Base-by-base conservation (phyloP, 2,888 invertebrate species). In the Hetaerina titia region DNA sequence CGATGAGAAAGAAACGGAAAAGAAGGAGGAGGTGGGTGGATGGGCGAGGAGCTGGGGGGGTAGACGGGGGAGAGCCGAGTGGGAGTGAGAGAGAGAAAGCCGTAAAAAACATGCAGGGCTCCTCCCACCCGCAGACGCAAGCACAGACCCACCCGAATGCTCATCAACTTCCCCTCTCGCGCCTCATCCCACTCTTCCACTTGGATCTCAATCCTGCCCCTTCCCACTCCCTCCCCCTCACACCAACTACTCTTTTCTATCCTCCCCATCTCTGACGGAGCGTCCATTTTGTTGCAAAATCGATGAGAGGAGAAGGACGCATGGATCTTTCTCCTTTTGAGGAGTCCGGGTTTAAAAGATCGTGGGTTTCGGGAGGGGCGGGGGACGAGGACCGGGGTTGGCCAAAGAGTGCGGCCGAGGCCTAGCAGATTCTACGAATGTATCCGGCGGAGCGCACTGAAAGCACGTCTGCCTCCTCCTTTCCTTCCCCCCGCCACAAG, bases 201-300 rank as follows among this genome's bases (percentile, higher is more conserved):
- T 56, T 6, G n/a, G 69, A 22, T 69, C 88, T 88, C 8, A 11
- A 0, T 7, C 57, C 58, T 7, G 2, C 69, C 69, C 56, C 11
- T 81, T 31, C 81, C 1, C 5, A 6, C 89, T 0, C 89, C n/a
- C 7, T n/a, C 88, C 45, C 15, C 56, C 13, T 88, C 56, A 19
- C 19, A 0, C 88, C 19, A 45, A 45, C 45, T 56, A 11, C 88
- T 45, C 45, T 31, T 45, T 45, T 45, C 45, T 45, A 45, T 45
- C 45, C 45, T 45, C 17, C 63, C 90, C 90, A 63, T 45, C n/a
- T 63, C 90, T 22, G 17, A 90, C 64, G 90, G 19, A 90, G 90
- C 69, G 92, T 74, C 92, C 92, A 92, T 92, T 92, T 74, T 69
- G 92, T 69, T 69, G 74, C 92, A 56, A 92, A 92, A 92, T 92